Base-by-base conservation (phyloP, 2,888 invertebrate genomes). In the Dolichopus griseipennis region DNA sequence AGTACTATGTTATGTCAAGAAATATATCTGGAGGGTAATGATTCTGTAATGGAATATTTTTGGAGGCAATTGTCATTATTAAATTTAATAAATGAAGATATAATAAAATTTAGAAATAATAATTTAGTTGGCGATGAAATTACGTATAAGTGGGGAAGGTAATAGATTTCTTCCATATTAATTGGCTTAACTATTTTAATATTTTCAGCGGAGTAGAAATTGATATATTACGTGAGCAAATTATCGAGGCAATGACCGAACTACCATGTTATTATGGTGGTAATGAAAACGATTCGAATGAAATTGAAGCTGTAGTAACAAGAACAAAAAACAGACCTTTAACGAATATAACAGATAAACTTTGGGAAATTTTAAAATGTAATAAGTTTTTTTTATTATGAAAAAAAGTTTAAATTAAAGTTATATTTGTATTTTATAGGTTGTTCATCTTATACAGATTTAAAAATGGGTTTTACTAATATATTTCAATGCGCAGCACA, bases 351-450 rank as follows among this genome's bases (percentile, higher is more conserved):
- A 81, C 81, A 0, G 81, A 81, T 70, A 79, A 78, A 67, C 72
- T 81, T 10, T 81, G 81, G 81, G 77, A 78, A 21, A 72, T 80
- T 27, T 73, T 81, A 1, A 80, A 77, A 73, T 74, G 80, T 79
- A 74, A 70, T 71, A 18, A 21, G 18, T 20, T 15, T 27, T n/a
- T n/a, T 8, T 18, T 27, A 2, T 22, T 18, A 33, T 10, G n/a
- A n/a, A 43, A 8, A 15, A 43, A 10, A 10, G 43, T 15, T 15
- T 15, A 43, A 10, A 18, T 10, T 2, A 22, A 62, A 21, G 41
- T 62, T 61, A 21, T 33, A 34, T 43, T 21, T 33, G 27, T 5
- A 12, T 18, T 18, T 69, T 70, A 15, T 21, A 80, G 80, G 75
- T 69, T 81, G 80, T 65, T 75, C 76, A 8, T 77, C 76, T 9